These are phyloP conservation scores for Drosophila orena DNA, from an alignment of 1,140 invertebrate genomes.

Conservation along the genomic window DNA sequence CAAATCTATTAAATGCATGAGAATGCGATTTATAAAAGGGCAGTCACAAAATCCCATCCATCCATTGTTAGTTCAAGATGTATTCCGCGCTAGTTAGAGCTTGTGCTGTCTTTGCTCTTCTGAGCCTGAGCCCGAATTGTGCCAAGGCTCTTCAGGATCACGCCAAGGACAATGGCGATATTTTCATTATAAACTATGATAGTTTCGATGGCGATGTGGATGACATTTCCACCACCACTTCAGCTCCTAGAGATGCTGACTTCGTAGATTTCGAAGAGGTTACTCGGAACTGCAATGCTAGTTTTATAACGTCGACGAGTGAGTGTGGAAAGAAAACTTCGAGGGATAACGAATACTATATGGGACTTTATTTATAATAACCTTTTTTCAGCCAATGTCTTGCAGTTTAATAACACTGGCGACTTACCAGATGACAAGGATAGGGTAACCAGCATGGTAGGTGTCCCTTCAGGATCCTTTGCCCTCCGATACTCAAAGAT, in stretches of 20 bases:
- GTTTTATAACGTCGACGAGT: slow-evolving; percentile 74
- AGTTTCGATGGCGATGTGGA: slow-evolving; percentile 71
- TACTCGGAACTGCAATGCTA: slow-evolving; percentile 61
- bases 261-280: slow-evolving; percentile 68
- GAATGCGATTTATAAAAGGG: slow-evolving; percentile 15
- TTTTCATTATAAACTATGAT: slow-evolving; percentile 70
- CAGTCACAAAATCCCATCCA: neutral
- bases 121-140: slow-evolving; percentile 7
- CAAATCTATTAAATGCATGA: slow-evolving; percentile 11
- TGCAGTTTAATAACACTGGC: slow-evolving; percentile 71
- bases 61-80: slow-evolving; percentile 41
- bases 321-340: slow-evolving; percentile 15
- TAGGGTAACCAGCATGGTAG: slow-evolving; percentile 73
- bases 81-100: slow-evolving; percentile 9
- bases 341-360: neutral
- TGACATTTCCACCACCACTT: slow-evolving; percentile 65
- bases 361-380: neutral
- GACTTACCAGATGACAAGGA: slow-evolving; percentile 66
- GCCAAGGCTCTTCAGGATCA: slow-evolving; percentile 40
- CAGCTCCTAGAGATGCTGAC: slow-evolving; percentile 27
- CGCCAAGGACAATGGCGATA: slow-evolving; percentile 67
- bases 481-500: neutral
- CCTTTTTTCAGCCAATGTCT: slow-evolving; percentile 56
- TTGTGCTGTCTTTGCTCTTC: slow-evolving; percentile 6
- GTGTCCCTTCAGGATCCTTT: neutral